Percentiles rank a stretch among this genome's conserved stretches.
Conservation (phyloP, 2,113 vertebrate genomes). For the Salvator merianae region DNA sequence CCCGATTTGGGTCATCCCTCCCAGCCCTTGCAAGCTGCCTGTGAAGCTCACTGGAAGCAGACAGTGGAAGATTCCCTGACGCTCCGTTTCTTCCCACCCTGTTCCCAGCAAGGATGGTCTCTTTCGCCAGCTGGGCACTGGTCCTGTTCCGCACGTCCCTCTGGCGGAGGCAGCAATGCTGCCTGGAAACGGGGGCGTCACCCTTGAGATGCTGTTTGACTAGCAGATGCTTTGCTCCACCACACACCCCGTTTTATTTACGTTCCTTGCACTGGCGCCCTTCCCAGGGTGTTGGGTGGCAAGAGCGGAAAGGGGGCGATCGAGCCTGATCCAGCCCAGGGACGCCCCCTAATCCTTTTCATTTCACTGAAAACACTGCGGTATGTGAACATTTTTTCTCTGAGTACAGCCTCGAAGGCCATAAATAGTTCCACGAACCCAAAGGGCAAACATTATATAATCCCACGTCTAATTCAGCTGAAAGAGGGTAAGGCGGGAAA, state of each 20-base stretch:
- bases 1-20: conserved; percentile 10
- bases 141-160: conserved; percentile 45
- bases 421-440: neutral
- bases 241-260: too few relatives aligned
- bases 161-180: conserved; percentile 43
- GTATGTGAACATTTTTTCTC: neutral
- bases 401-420: conserved; percentile 19
- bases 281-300: conserved; percentile 22
- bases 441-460: conserved; percentile 20
- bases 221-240: conserved; percentile 66
- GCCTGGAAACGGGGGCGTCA: conserved; percentile 32
- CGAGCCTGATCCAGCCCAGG: neutral
- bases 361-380: neutral
- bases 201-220: conserved; percentile 57
- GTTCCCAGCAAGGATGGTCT: too few relatives aligned
- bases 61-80: conserved; percentile 62
- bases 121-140: conserved; percentile 41
- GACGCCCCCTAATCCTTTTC: neutral
- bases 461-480: neutral
- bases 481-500: neutral
- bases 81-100: conserved; percentile 46
- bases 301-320: neutral
- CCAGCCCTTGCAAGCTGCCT: conserved; percentile 53
- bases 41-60: conserved; percentile 50
- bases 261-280: too few relatives aligned